These are phyloP conservation scores for Lytechinus pictus DNA, from an alignment of 35 echinoderm and acorn worm species.

Conservation along the genomic window DNA sequence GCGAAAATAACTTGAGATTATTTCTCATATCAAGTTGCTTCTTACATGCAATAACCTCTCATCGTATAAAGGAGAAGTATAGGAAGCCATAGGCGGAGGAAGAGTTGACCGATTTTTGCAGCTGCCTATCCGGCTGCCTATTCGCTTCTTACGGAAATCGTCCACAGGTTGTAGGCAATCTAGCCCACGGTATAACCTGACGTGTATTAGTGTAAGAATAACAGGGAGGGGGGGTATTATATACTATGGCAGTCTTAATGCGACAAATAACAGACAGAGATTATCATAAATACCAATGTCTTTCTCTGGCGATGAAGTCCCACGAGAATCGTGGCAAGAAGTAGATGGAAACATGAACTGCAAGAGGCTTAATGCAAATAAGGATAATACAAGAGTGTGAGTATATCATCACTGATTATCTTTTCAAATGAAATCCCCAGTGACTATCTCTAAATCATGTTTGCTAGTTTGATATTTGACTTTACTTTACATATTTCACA, in stretches of 20 bases:
- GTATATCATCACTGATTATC: neutral
- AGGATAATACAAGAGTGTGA: neutral
- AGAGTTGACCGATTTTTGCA: neutral
- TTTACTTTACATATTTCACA: neutral
- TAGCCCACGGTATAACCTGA: neutral
- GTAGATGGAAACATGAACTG: neutral
- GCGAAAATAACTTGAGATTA: neutral
- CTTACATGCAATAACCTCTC: neutral
- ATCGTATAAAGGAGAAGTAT: neutral
- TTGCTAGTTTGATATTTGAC: neutral
- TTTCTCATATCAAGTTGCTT: neutral
- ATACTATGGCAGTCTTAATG: neutral
- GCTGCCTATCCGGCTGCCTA: neutral
- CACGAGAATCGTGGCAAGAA: neutral
- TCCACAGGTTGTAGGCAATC: neutral
- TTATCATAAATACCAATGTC: neutral
- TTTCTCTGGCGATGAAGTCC: neutral
- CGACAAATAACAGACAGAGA: constrained; percentile 1
- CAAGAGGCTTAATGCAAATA: neutral
- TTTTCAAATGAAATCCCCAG: neutral
- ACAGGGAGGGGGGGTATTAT: neutral
- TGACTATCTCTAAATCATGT: neutral
- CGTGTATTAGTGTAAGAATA: neutral
- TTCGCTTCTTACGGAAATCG: neutral
- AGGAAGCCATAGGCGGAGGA: neutral